Evolutionary conservation across 2,888 invertebrate genomes (phyloP), one percentile per base, ranked within the genome.

Genomic region (Apodemia duryi): DNA sequence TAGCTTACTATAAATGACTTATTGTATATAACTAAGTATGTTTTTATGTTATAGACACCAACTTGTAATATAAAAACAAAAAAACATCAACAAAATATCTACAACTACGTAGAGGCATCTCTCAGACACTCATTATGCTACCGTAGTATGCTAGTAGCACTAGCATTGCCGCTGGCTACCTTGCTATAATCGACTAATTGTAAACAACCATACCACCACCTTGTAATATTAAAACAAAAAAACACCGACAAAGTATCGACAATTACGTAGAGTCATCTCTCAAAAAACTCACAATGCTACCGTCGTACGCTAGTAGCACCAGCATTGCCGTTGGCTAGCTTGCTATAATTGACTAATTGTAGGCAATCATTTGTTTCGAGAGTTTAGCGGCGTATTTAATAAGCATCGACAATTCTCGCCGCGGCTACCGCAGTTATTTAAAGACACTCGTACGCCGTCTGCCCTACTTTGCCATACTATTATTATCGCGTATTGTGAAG

Each of bases 391-490:
- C 80, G 78, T 78, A 69, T 69, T 71, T 74, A 74, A 77, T 80
- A 82, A 82, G 80, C 81, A 80, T 76, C 73, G 78, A 77, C 77
- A 78, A 80, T 51, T 51, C 83, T 84, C 81, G 81, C 81, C 10
- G 60, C 60, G n/a, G 75, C 81, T 75, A 80, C 76, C 76, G 79
- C 62, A 70, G 79, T 82, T 88, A 88, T 89, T 88, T 86, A 79
- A 75, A 84, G 86, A 80, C 71, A 49, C 73, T 66, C 13, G 69
- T 74, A 75, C 75, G 77, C 74, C 76, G 65, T 65, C 74, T 83
- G 86, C 70, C 83, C 85, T 76, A 86, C 76, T 82, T 87, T 71
- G 73, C 65, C 63, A 63, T 66, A 66, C 73, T 74, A 73, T 73
- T 73, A 72, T 71, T 72, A 73, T 70, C 68, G n/a, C 49, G 51